Percentiles rank a stretch among this genome's conserved stretches.
Evolutionary conservation across 2,888 invertebrate genomes (phyloP).

Genomic region (Uropetala carovei): DNA sequence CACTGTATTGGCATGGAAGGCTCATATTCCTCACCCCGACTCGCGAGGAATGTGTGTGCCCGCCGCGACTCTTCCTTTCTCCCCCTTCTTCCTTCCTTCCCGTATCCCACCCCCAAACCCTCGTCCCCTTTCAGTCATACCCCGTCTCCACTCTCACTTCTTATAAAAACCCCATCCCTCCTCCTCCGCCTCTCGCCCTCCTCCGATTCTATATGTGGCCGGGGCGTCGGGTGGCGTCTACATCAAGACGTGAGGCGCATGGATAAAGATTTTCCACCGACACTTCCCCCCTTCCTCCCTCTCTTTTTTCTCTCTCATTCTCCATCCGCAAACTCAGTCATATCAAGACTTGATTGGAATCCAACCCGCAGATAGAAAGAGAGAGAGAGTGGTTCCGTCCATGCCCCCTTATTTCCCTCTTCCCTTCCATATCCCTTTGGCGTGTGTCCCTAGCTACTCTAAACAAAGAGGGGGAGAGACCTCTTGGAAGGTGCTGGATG

Average conservation of each 20-base stretch:
- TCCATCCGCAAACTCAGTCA: constrained; percentile 27
- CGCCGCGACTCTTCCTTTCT: constrained; percentile 6
- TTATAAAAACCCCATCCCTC: not conserved
- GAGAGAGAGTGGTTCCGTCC: not conserved
- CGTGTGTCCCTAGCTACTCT: constrained; percentile 26
- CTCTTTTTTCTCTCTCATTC: not conserved
- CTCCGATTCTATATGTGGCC: constrained; percentile 6
- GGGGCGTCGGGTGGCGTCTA: constrained; percentile 55
- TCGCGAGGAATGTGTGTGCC: constrained; percentile 55
- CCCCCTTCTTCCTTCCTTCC: not conserved
- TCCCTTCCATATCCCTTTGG: not conserved
- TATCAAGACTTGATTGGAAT: constrained; percentile 59
- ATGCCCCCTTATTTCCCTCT: constrained; percentile 36
- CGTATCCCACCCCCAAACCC: not conserved
- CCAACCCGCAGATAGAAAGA: constrained; percentile 39
- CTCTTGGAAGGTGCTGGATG: not conserved
- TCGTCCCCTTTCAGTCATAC: not conserved
- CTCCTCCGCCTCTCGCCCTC: not conserved
- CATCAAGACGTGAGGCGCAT: constrained; percentile 47
- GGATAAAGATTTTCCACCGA: not conserved
- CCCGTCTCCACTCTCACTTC: not conserved
- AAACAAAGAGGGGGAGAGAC: constrained; percentile 28
- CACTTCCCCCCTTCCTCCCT: constrained; percentile 13
- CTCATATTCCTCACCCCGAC: constrained; percentile 54
- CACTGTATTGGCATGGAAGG: constrained; percentile 56